A percentile compares a stretch with the other conserved stretches of the same genome.
phyloP scores from a whole-genome alignment of 2,888 invertebrate species.

The Nipponacmea schrenckii region DNA sequence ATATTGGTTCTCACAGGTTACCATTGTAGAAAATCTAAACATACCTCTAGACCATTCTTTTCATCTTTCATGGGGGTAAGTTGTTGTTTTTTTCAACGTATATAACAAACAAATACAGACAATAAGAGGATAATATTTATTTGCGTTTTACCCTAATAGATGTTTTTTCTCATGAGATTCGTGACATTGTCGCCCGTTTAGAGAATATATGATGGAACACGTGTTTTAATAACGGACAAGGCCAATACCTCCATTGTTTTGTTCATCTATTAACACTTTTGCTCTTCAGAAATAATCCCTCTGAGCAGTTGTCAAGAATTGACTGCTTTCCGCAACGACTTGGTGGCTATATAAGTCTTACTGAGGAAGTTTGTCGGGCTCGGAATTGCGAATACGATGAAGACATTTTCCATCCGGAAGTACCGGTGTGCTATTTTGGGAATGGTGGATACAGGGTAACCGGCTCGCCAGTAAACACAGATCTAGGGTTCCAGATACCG shows the following conservation, averaged over 20 bases:
- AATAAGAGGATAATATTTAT: too few relatives aligned
- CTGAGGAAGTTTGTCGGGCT: constrained; percentile 33
- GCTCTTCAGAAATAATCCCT: too few relatives aligned
- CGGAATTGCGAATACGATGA: constrained; percentile 37
- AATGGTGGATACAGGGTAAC: constrained; percentile 35
- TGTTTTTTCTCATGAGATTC: too few relatives aligned
- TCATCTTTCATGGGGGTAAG: constrained; percentile 7
- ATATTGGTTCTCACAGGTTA: background rate
- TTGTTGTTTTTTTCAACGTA: too few relatives aligned
- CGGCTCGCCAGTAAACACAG: constrained; percentile 24
- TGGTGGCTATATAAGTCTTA: constrained; percentile 30
- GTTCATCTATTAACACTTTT: too few relatives aligned
- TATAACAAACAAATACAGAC: too few relatives aligned
- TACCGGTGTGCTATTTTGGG: constrained; percentile 39
- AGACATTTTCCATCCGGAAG: constrained; percentile 5
- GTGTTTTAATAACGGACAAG: too few relatives aligned
- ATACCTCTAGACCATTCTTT: constrained; percentile 4
- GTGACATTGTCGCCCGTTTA: too few relatives aligned
- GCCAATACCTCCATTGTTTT: background rate
- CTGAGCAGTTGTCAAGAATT: constrained; percentile 22
- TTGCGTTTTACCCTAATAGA: too few relatives aligned
- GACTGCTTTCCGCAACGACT: constrained; percentile 43
- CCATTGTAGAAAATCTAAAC: background rate
- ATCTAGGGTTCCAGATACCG: constrained; percentile 27
- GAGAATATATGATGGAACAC: too few relatives aligned